A percentile compares a stretch with the other conserved stretches of the same genome.
phyloP scores from a whole-genome alignment of 2,797 vertebrate genomes.

The Forpus xanthops region DNA sequence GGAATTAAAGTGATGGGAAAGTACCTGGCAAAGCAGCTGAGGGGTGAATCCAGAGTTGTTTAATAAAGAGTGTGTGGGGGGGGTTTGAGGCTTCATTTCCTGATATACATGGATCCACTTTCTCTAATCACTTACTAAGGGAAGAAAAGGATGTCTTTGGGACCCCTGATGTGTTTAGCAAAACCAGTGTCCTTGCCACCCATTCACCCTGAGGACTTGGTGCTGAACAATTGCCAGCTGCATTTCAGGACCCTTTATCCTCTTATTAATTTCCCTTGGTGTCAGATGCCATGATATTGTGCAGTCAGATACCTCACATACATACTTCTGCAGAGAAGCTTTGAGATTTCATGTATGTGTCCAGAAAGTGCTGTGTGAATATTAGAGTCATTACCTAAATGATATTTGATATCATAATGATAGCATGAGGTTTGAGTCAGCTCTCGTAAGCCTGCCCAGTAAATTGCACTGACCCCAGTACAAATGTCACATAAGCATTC shows the following conservation, averaged over 20 bases:
- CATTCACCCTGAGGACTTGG: not conserved
- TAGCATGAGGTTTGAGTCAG: not conserved
- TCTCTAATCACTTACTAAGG: not conserved
- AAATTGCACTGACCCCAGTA: not conserved
- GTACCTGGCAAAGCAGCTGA: not conserved
- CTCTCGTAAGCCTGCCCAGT: not conserved
- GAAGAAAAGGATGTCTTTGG: not conserved
- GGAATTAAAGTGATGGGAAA: not conserved
- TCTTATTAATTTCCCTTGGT: not conserved
- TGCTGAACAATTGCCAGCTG: not conserved
- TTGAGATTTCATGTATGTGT: not conserved
- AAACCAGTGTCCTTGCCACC: not conserved
- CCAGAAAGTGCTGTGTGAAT: not conserved
- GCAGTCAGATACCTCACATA: not conserved
- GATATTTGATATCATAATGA: not conserved
- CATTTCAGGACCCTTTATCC: not conserved
- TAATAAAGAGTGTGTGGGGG: accelerated
- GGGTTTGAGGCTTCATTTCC: not conserved
- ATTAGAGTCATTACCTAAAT: not conserved
- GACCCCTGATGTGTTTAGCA: not conserved
- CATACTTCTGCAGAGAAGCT: not conserved
- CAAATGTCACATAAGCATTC: not conserved
- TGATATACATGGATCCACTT: not conserved
- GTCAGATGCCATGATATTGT: not conserved
- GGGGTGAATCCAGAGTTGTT: not conserved